Evolutionary conservation across 2,797 vertebrate species (phyloP).

Genomic region (Dicrostonyx torquatus): DNA sequence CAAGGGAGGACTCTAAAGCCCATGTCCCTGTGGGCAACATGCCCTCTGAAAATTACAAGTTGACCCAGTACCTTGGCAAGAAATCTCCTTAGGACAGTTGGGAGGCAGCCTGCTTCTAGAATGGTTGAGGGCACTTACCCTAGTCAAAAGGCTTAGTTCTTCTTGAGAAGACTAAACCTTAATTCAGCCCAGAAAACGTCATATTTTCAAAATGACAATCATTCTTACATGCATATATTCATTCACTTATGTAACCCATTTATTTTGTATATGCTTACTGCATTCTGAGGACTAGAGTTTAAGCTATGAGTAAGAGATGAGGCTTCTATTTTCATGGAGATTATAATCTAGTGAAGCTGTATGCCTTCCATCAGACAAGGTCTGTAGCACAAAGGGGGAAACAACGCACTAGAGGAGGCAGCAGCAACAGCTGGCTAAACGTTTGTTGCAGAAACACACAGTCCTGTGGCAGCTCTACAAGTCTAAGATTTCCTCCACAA

Average conservation of each 20-base stretch:
- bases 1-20: not conserved
- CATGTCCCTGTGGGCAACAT: not conserved
- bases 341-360: not conserved
- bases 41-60: not conserved
- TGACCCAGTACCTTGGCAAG: not conserved
- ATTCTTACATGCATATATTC: not conserved
- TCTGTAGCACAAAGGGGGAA: not conserved
- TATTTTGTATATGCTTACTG: not conserved
- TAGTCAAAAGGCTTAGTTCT: not conserved
- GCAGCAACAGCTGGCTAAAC: not conserved
- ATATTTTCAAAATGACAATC: not conserved
- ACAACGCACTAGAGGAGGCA: not conserved
- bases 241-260: not conserved
- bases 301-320: not conserved
- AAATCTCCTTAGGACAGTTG: not conserved
- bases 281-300: not conserved
- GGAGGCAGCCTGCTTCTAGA: not conserved
- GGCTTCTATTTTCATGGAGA: not conserved
- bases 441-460: not conserved
- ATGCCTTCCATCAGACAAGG: not conserved
- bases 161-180: not conserved
- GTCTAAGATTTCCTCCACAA: not conserved
- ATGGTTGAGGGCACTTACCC: not conserved
- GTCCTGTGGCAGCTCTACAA: not conserved
- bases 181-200: not conserved